Base-by-base conservation (phyloP, 2,797 vertebrate species). In the Sternarchorhynchus goeldii region DNA sequence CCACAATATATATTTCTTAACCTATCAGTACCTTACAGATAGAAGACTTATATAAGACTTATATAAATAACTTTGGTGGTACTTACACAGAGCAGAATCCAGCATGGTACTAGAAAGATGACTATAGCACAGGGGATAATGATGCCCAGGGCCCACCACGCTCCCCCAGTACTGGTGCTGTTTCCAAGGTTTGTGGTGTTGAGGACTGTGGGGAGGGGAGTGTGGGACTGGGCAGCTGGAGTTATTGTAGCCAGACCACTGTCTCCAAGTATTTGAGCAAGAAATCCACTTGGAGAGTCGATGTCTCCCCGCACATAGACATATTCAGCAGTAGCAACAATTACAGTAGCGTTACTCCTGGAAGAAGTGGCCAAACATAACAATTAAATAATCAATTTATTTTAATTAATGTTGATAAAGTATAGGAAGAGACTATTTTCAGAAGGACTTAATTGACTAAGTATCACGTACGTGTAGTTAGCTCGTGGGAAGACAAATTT, bases 1-100 rank as follows among this genome's bases (percentile, higher is more conserved):
- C 25, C 25, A 25, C 25, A 25, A 25, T 25, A 25, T 41, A 6
- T 41, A 39, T 39, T 6, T 41, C 14, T 50, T 50, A 50, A 12
- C 12, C 8, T 12, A 50, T 2, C 14, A 50, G 10, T 50, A 50
- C 3, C 12, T 14, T 50, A 12, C 45, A 50, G 12, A 50, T 50
- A 50, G 45, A 4, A 36, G 4, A 36, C 6, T 36, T 4, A n/a
- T n/a, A n/a, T n/a, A n/a, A 36, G 34, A 36, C 1, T 8, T 41
- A 1, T 41, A 41, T 6, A 41, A 41, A 41, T 10, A 1, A 6
- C 39, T 29, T 67, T 41, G 10, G 10, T 20, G 6, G 58, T 29
- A 83, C 85, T 76, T 85, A 86, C 85, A 76, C 82, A 85, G 4
- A 86, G 76, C 31, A 77, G 34, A 69, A 86, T 81, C 84, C 84